A percentile compares a stretch with the other conserved stretches of the same genome.
These are phyloP conservation scores for Callinectes sapidus DNA, from an alignment of 2,888 invertebrate species.

Conservation along the genomic window DNA sequence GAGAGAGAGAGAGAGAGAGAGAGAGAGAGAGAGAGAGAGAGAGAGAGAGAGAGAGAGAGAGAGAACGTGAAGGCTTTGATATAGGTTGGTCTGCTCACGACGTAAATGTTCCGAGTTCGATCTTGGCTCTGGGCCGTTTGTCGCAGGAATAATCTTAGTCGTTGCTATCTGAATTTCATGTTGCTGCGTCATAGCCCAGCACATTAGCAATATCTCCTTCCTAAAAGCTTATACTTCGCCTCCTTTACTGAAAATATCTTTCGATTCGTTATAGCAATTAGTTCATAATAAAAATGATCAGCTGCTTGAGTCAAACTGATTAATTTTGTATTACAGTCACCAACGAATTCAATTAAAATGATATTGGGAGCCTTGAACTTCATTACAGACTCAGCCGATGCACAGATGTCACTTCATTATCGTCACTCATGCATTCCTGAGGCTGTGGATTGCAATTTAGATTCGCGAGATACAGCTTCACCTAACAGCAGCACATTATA, in stretches of 20 bases:
- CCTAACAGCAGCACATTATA: not conserved
- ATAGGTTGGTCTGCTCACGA: no score
- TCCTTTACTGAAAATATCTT: not conserved
- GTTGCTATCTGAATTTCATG: no score
- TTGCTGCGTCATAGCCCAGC: no score
- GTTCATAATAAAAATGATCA: not conserved
- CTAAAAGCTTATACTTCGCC: not conserved
- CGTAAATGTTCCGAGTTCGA: no score
- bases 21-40: conserved; percentile 40
- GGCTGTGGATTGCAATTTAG: not conserved
- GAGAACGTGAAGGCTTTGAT: not conserved
- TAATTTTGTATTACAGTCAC: not conserved
- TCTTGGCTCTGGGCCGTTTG: no score
- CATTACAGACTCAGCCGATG: not conserved
- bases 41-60: conserved; percentile 48
- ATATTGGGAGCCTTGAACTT: not conserved
- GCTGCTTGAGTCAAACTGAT: not conserved
- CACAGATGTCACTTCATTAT: not conserved
- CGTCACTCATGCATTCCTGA: not conserved
- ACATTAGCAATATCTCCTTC: not conserved
- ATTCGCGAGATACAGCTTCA: not conserved
- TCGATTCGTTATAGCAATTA: not conserved
- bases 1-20: conserved; percentile 1
- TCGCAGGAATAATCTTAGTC: no score
- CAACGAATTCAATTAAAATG: not conserved